A percentile compares a stretch with the other conserved stretches of the same genome.
These are phyloP conservation scores for Mythimna albipuncta DNA, from an alignment of 2,888 invertebrate genomes.

Conservation along the genomic window DNA sequence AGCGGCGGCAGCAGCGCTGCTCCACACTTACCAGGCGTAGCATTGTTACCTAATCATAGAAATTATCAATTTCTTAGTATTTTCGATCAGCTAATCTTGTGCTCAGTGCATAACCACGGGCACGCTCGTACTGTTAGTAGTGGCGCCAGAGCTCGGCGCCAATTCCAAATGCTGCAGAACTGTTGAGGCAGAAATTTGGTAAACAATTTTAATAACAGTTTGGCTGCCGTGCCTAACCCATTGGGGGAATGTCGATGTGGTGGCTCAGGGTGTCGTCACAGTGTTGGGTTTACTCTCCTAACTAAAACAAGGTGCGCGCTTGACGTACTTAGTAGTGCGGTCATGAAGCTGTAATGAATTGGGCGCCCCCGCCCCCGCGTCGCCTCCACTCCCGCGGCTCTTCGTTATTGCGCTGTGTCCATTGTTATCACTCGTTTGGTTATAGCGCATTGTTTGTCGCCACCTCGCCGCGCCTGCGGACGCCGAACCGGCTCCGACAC, in stretches of 20 bases:
- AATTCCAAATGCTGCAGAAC: no score
- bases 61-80: no score
- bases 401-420: constrained; percentile 20
- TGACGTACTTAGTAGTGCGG: background rate
- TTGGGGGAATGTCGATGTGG: background rate
- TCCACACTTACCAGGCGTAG: no score
- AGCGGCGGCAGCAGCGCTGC: no score
- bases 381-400: background rate
- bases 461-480: background rate
- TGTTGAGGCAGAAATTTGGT: no score
- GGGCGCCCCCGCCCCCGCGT: background rate
- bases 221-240: no score
- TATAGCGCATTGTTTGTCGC: constrained; percentile 36
- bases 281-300: background rate
- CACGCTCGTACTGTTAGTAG: no score
- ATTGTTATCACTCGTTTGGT: constrained; percentile 21
- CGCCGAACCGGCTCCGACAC: background rate
- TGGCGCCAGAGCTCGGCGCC: no score
- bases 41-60: no score
- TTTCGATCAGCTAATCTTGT: no score
- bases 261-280: background rate
- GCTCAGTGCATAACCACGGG: no score
- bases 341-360: constrained; percentile 15
- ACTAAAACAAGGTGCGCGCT: background rate
- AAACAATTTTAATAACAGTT: no score